A percentile compares a stretch with the other conserved stretches of the same genome.
phyloP scores from a whole-genome alignment of 2,113 vertebrate genomes.

The Stigmatopora nigra region DNA sequence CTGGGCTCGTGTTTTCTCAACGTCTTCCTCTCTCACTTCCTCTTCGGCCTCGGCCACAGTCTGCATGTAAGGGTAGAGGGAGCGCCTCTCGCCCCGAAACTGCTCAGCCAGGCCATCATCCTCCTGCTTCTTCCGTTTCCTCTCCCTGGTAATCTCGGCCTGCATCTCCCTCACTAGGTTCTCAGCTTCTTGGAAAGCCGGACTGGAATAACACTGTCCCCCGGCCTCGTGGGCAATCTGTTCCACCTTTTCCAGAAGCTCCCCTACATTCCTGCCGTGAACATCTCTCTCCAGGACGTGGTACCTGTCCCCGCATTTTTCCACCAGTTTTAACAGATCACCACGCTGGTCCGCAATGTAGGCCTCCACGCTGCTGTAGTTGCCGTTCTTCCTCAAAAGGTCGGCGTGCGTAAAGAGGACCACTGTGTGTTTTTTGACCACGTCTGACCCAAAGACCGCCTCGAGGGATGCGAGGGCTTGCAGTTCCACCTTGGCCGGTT shows the following conservation, averaged over 20 bases:
- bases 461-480: slow-evolving; percentile 48
- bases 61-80: slow-evolving; percentile 48
- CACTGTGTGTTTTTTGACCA: slow-evolving; percentile 49
- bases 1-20: slow-evolving; percentile 52
- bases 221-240: slow-evolving; percentile 60
- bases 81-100: slow-evolving; percentile 7
- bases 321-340: slow-evolving; percentile 67
- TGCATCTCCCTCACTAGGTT: slow-evolving; percentile 50
- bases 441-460: slow-evolving; percentile 50
- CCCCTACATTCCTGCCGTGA: slow-evolving; percentile 22
- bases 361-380: slow-evolving; percentile 42
- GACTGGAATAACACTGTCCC: slow-evolving; percentile 52
- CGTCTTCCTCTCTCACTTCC: slow-evolving; percentile 48
- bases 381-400: slow-evolving; percentile 36
- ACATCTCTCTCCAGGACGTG: slow-evolving; percentile 53
- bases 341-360: slow-evolving; percentile 55
- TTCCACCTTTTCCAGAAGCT: slow-evolving; percentile 67
- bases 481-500: slow-evolving; percentile 52
- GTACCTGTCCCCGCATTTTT: slow-evolving; percentile 66
- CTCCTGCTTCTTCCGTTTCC: slow-evolving; percentile 13
- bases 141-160: slow-evolving; percentile 40
- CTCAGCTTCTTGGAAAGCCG: slow-evolving; percentile 59
- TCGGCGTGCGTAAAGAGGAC: slow-evolving; percentile 66
- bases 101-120: slow-evolving; percentile 2
- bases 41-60: slow-evolving; percentile 45